Evolutionary conservation across 1,140 invertebrate genomes (phyloP), one percentile per base, ranked within the genome.

Genomic region (Drosophila subpulchrella): DNA sequence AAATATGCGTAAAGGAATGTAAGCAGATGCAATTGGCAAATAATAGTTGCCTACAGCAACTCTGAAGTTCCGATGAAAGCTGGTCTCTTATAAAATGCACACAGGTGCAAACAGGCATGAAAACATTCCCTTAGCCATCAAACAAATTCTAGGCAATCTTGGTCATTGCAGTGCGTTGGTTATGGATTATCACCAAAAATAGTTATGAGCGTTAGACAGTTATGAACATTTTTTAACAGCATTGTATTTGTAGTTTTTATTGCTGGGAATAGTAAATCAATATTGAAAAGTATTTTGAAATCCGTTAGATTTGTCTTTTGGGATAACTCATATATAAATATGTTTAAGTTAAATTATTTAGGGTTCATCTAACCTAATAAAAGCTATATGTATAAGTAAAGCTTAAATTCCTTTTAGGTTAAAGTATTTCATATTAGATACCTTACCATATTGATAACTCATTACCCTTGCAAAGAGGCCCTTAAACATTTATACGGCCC

Each of bases 11-110:
- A 15, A n/a, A 51, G 44, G 13, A 42, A 51, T 77, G 78, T 67
- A 47, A 48, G 39, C 32, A 61, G 58, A 61, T 82, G 68, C 59
- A 75, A 82, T 82, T 83, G 74, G 50, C 80, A 68, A 78, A 62
- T 74, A 79, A 79, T 78, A 57, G 62, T 48, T 70, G 74, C 53
- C 57, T 54, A 61, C 58, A 62, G 68, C 36, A n/a, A 44, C 56
- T 71, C 24, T 50, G 12, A 13, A 53, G 36, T 59, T 36, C 27
- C 15, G 41, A n/a, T 20, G 17, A 61, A 48, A 62, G n/a, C 15
- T 38, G 27, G 8, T 13, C 11, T 17, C 27, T 20, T 7, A 13
- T 32, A 61, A 38, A 24, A 61, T 27, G 30, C 34, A 5, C 11
- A 34, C 20, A 66, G 65, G 60, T 67, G 65, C 15, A 53, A 68